A percentile compares a stretch with the other conserved stretches of the same genome.
These are phyloP conservation scores for Danaus chrysippus DNA, from an alignment of 2,888 invertebrate genomes.

Conservation along the genomic window DNA sequence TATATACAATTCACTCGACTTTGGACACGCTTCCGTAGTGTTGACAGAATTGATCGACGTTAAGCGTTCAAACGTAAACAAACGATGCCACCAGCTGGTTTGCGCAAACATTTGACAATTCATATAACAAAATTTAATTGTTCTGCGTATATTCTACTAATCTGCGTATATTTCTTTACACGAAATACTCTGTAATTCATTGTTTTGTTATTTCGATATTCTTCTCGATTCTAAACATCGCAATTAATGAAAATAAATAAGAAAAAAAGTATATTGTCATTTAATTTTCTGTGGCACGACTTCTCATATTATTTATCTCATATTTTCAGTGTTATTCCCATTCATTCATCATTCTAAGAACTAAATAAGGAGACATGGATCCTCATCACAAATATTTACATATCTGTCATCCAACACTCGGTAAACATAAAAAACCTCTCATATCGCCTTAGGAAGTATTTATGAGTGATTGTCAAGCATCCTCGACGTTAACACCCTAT, in stretches of 20 bases:
- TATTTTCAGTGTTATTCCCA: no score
- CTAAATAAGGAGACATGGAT: background rate
- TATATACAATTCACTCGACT: slow-evolving; percentile 12
- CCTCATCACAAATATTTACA: slow-evolving; percentile 16
- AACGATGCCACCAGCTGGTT: slow-evolving; percentile 9
- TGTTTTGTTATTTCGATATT: no score
- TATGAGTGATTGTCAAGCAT: slow-evolving; percentile 16
- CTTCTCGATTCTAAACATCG: no score
- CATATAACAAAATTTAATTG: background rate
- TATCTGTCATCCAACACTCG: slow-evolving; percentile 12
- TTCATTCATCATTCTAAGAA: background rate
- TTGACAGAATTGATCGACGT: slow-evolving; percentile 49
- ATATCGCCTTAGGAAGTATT: slow-evolving; percentile 11
- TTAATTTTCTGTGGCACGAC: no score
- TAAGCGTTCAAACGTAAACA: slow-evolving; percentile 45
- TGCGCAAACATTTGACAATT: slow-evolving; percentile 19
- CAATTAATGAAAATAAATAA: no score
- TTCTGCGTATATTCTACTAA: no score
- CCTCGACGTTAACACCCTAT: slow-evolving; percentile 33
- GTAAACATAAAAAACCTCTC: slow-evolving; percentile 15
- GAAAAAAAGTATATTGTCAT: no score
- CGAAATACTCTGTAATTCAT: no score
- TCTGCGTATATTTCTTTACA: no score
- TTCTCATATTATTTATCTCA: no score
- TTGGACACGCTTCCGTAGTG: slow-evolving; percentile 29